Evolutionary conservation across 2,797 vertebrate genomes (phyloP).

Genomic region (Dendrocincla tyrannina): DNA sequence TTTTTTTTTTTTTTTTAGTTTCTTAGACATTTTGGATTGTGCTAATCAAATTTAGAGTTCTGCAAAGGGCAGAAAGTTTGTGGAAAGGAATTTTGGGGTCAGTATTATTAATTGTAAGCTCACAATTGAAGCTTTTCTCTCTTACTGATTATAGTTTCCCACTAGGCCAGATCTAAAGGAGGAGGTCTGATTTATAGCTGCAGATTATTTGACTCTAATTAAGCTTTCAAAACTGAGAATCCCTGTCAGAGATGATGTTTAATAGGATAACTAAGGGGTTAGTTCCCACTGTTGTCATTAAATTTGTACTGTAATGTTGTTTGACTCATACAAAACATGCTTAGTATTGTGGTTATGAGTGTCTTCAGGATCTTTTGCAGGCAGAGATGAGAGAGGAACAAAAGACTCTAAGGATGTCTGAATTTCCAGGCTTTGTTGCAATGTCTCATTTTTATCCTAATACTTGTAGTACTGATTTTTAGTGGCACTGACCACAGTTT

Average conservation of each 20-base stretch:
- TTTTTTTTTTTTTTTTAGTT: not conserved
- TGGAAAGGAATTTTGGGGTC: not conserved
- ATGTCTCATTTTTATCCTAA: not conserved
- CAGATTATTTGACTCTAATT: not conserved
- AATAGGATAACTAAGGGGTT: not conserved
- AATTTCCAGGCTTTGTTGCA: not conserved
- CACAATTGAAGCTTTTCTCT: not conserved
- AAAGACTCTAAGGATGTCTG: not conserved
- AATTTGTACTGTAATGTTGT: not conserved
- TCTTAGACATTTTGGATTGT: not conserved
- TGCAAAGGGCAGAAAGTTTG: not conserved
- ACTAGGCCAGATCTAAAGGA: not conserved
- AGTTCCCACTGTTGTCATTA: not conserved
- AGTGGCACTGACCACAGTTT: not conserved
- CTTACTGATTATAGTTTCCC: not conserved
- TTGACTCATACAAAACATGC: not conserved
- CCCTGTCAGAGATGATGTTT: not conserved
- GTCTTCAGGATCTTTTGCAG: not conserved
- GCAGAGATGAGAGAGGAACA: not conserved
- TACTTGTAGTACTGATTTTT: not conserved
- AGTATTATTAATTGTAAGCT: not conserved
- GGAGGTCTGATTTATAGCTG: not conserved
- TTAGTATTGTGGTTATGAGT: not conserved
- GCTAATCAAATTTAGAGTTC: not conserved
- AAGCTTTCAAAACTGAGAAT: not conserved